A percentile compares a stretch with the other conserved stretches of the same genome.
These are phyloP conservation scores for Nomada ferruginata DNA, from an alignment of 2,888 invertebrate species.

Conservation along the genomic window DNA sequence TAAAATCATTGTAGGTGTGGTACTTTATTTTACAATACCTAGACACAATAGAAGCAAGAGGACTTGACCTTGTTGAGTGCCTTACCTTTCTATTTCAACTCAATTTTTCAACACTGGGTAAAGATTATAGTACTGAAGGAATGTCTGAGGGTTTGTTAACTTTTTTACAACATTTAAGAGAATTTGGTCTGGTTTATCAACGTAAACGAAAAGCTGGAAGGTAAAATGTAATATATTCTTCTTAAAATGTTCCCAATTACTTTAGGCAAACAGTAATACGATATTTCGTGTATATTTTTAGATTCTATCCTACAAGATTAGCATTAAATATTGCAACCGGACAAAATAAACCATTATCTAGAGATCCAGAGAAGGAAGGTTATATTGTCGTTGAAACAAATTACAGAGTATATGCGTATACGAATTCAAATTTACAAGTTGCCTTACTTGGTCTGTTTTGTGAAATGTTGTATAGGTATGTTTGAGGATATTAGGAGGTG, in stretches of 20 bases:
- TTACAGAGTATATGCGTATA: conserved; percentile 97
- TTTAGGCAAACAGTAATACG: conserved; percentile 41
- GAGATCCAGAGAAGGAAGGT: conserved; percentile 85
- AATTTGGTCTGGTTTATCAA: conserved; percentile 98
- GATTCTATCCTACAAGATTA: conserved; percentile 97
- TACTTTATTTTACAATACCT: conserved; percentile 98
- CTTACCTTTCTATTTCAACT: conserved; percentile 98
- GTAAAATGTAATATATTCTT: conserved; percentile 83
- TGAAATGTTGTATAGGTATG: conserved; percentile 93
- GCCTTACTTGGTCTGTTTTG: conserved; percentile 97
- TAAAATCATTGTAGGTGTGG: conserved; percentile 88
- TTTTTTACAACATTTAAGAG: conserved; percentile 97
- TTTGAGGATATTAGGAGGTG: background rate
- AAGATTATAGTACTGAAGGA: conserved; percentile 98
- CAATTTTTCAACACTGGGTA: conserved; percentile 96
- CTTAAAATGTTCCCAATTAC: conserved; percentile 9
- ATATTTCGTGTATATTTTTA: conserved; percentile 52
- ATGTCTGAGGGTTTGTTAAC: conserved; percentile 94
- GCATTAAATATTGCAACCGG: conserved; percentile 93
- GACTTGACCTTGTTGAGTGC: conserved; percentile 95
- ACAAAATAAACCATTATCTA: conserved; percentile 83
- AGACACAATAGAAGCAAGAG: conserved; percentile 95
- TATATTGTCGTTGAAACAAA: conserved; percentile 98
- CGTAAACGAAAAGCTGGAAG: conserved; percentile 88
- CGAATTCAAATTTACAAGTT: conserved; percentile 95